Conservation (phyloP, 1,140 invertebrate species). For the Drosophila novamexicana region DNA sequence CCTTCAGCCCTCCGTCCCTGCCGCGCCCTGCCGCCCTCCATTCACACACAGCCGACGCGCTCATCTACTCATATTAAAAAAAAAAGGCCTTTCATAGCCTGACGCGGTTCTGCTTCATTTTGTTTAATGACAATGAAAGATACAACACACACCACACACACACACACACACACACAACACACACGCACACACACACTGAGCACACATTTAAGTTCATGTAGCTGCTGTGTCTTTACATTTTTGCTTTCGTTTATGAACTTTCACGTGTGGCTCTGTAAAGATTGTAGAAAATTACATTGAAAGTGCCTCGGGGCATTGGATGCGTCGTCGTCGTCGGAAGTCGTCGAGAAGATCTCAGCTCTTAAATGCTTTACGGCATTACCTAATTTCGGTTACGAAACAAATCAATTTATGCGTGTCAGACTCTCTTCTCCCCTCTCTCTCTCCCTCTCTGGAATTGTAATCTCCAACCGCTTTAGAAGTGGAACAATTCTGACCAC, state of each 20-base stretch:
- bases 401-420: constrained; percentile 78
- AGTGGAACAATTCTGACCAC: constrained; percentile 17
- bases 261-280: constrained; percentile 61
- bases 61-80: constrained; percentile 30
- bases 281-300: constrained; percentile 60
- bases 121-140: constrained; percentile 79
- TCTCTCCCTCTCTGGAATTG: too few species aligned
- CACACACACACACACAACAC: constrained; percentile 6
- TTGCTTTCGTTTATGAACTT: constrained; percentile 79
- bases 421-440: background rate
- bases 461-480: background rate
- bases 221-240: constrained; percentile 38
- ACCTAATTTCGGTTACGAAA: constrained; percentile 81
- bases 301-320: constrained; percentile 27
- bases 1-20: background rate
- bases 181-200: constrained; percentile 24
- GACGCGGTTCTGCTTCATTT: constrained; percentile 77
- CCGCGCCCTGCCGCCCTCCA: constrained; percentile 11
- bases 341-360: constrained; percentile 62
- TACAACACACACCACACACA: constrained; percentile 21
- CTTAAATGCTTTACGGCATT: constrained; percentile 72
- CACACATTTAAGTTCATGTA: constrained; percentile 47
- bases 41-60: constrained; percentile 20
- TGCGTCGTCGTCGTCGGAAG: constrained; percentile 16
- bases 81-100: constrained; percentile 71